A percentile compares a stretch with the other conserved stretches of the same genome.
Evolutionary conservation across 2,797 vertebrate species (phyloP).

Genomic region (Phrynocephalus guinanensis): DNA sequence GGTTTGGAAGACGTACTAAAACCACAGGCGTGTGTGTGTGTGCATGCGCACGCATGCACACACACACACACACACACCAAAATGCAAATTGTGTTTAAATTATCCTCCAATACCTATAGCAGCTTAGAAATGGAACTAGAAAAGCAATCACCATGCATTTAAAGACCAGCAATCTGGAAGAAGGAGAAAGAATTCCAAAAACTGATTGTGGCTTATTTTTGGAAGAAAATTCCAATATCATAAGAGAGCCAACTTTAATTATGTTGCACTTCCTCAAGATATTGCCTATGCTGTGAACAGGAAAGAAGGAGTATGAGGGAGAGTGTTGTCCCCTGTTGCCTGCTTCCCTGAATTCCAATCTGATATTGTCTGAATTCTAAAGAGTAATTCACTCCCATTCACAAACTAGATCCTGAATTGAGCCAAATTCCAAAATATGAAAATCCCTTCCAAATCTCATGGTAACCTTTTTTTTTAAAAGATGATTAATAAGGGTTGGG

Average conservation of each 20-base stretch:
- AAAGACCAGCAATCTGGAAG: constrained; percentile 65
- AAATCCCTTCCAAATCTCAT: constrained; percentile 43
- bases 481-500: constrained; percentile 17
- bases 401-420: constrained; percentile 12
- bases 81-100: constrained; percentile 83
- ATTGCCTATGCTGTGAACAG: not conserved
- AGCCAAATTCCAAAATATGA: not conserved
- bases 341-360: constrained; percentile 26
- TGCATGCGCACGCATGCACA: not conserved
- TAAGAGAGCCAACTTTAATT: constrained; percentile 60
- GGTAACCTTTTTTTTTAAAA: constrained; percentile 5
- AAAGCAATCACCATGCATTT: constrained; percentile 67
- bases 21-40: constrained; percentile 75
- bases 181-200: constrained; percentile 44
- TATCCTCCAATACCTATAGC: constrained; percentile 79
- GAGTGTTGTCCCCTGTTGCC: constrained; percentile 8
- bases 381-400: constrained; percentile 48
- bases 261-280: constrained; percentile 8
- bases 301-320: not conserved
- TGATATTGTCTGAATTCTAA: constrained; percentile 23
- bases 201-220: constrained; percentile 52
- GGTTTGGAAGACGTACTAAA: constrained; percentile 84
- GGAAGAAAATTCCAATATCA: constrained; percentile 55
- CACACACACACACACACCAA: constrained; percentile 54
- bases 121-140: constrained; percentile 71